Evolutionary conservation across 2,888 invertebrate genomes (phyloP).

Genomic region (Artemia sp.): DNA sequence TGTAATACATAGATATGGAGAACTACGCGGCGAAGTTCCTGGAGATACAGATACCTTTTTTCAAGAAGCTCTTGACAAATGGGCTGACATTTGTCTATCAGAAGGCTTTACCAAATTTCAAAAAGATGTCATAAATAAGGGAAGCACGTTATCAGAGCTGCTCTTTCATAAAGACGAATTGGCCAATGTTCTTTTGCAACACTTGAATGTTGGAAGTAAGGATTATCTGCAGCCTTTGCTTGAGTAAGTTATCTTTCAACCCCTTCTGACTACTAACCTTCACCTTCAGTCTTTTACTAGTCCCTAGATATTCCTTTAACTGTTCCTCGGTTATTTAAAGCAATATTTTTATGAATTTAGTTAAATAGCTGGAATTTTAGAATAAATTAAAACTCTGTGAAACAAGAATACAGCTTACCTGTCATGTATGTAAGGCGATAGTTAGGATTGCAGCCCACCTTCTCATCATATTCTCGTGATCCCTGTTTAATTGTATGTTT

Average conservation of each 20-base stretch:
- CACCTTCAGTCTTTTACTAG: constrained; percentile 3
- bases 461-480: constrained; percentile 7
- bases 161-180: constrained; percentile 61
- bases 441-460: constrained; percentile 16
- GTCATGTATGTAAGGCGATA: background rate
- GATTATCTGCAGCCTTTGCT: constrained; percentile 61
- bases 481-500: constrained; percentile 18
- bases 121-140: constrained; percentile 51
- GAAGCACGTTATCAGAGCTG: constrained; percentile 62
- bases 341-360: background rate
- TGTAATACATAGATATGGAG: constrained; percentile 63
- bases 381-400: background rate
- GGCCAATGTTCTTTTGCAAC: constrained; percentile 49
- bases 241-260: constrained; percentile 46
- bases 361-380: background rate
- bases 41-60: constrained; percentile 59
- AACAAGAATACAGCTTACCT: too few relatives aligned
- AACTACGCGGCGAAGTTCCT: constrained; percentile 44
- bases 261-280: constrained; percentile 15
- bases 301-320: too few relatives aligned
- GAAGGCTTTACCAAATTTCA: constrained; percentile 60
- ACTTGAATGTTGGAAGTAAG: constrained; percentile 51
- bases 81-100: constrained; percentile 71
- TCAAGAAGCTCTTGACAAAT: constrained; percentile 63
- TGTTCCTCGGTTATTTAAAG: constrained; percentile 12